Conservation (phyloP, 2,888 invertebrate species). For the Phalera bucephala region DNA sequence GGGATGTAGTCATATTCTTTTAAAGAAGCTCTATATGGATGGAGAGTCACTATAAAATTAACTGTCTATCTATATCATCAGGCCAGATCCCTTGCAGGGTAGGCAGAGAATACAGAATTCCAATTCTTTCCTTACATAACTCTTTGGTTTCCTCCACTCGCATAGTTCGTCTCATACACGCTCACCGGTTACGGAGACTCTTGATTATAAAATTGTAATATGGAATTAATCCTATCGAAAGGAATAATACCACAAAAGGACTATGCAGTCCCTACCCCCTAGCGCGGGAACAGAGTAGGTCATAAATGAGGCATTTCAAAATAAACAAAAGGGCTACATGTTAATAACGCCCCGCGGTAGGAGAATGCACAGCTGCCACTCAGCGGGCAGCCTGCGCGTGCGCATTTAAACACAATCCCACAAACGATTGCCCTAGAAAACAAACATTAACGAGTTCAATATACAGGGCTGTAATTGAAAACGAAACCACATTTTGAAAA, state of each 20-base stretch:
- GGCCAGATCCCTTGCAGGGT: too few species aligned
- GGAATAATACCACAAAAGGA: background rate
- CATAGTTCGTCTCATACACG: too few species aligned
- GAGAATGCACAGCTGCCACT: conserved; percentile 38
- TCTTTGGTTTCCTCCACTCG: too few species aligned
- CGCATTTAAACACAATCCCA: conserved; percentile 57
- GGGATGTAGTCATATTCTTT: too few species aligned
- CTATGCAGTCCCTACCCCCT: background rate
- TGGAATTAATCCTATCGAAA: background rate
- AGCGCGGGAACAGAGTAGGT: background rate
- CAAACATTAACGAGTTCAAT: conserved; percentile 50
- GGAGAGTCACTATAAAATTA: too few species aligned
- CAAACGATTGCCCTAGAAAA: conserved; percentile 63
- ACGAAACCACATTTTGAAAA: too few species aligned
- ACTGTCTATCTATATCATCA: too few species aligned
- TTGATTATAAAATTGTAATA: background rate
- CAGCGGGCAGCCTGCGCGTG: conserved; percentile 25
- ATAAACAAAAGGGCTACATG: conserved; percentile 20
- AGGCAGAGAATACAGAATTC: too few species aligned
- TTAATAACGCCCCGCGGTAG: conserved; percentile 21
- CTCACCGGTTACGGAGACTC: too few species aligned
- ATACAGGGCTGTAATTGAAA: conserved; percentile 27
- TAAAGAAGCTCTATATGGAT: too few species aligned
- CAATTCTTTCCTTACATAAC: too few species aligned
- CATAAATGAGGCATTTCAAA: background rate